Evolutionary conservation across 2,797 vertebrate species (phyloP), one percentile per base, ranked within the genome.

Genomic region (Cirrhinus mrigala): DNA sequence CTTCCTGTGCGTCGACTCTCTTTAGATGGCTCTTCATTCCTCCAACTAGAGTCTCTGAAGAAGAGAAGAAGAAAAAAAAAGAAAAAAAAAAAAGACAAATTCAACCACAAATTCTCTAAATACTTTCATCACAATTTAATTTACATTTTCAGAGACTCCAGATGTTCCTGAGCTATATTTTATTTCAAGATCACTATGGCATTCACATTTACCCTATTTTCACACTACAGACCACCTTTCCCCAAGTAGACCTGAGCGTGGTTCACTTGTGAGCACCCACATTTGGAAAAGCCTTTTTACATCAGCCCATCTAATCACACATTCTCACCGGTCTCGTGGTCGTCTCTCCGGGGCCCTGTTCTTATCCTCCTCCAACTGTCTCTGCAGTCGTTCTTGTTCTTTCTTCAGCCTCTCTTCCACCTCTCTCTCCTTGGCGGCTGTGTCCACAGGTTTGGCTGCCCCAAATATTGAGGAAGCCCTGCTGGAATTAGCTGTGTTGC

Each of bases 381-480:
- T 96, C 78, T 97, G 97, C 90, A 98, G 89, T 87, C 97, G 96
- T 90, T 98, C 98, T 40, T 98, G 97, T 89, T 98, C 96, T 83
- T 98, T 98, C 91, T 99, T 98, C 86, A 98, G 95, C 90, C 97
- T 93, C 89, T 98, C 98, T 84, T 99, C 98, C 10, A 99, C 96
- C 90, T 98, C 98, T 11, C 97, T 93, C 91, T 98, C 97, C 91
- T 96, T 95, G 80, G 98, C 95, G 3, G 98, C 97, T 0, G 98
- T 99, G 91, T 99, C 97, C 87, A 99, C 97, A 0, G 98, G 98
- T 87, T 97, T 98, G 79, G 98, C 97, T 0, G 87, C 96, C 10
- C 98, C 97, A 18, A 99, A 99, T 93, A 99, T 98, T 87, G 97
- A 97, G 74, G 97, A 91, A 0, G 97, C 95, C 60, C 94, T 94